Evolutionary conservation across 2,797 vertebrate species (phyloP).

Genomic region (Danio kyathit): DNA sequence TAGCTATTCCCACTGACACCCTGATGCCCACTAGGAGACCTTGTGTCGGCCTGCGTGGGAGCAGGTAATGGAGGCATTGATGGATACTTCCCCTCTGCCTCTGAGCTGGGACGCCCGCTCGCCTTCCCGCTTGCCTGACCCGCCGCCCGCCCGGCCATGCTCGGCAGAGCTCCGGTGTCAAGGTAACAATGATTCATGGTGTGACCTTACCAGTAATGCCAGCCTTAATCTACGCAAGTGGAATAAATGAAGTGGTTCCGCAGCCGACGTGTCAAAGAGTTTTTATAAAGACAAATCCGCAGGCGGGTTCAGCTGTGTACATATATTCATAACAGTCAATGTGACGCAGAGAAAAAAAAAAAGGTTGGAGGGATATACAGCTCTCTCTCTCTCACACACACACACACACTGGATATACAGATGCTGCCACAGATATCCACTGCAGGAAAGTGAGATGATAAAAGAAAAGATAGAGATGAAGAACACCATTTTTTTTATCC

Average conservation of each 20-base stretch:
- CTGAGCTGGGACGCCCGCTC: slow-evolving; percentile 28
- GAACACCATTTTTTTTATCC: not conserved
- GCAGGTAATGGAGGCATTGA: slow-evolving; percentile 51
- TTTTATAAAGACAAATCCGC: slow-evolving; percentile 87
- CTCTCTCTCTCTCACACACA: slow-evolving; percentile 27
- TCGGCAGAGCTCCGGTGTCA: slow-evolving; percentile 75
- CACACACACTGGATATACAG: slow-evolving; percentile 10
- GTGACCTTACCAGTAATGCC: slow-evolving; percentile 88
- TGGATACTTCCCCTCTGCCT: slow-evolving; percentile 48
- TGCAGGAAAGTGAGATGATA: slow-evolving; percentile 42
- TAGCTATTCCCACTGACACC: slow-evolving; percentile 36
- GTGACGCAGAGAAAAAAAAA: slow-evolving; percentile 61
- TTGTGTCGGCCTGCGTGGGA: slow-evolving; percentile 29
- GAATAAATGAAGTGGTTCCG: slow-evolving; percentile 85
- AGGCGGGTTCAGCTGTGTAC: slow-evolving; percentile 76
- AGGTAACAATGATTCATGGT: slow-evolving; percentile 86
- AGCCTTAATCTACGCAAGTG: slow-evolving; percentile 86
- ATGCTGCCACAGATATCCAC: not conserved
- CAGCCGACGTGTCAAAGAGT: slow-evolving; percentile 78
- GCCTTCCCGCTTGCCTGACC: slow-evolving; percentile 20
- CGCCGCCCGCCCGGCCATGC: slow-evolving; percentile 66
- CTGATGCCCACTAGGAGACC: slow-evolving; percentile 35
- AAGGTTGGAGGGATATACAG: slow-evolving; percentile 59
- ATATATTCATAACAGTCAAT: slow-evolving; percentile 83
- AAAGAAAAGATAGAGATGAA: not conserved